Evolutionary conservation across 2,888 invertebrate species (phyloP).

Genomic region (Ornithoptera alexandrae): DNA sequence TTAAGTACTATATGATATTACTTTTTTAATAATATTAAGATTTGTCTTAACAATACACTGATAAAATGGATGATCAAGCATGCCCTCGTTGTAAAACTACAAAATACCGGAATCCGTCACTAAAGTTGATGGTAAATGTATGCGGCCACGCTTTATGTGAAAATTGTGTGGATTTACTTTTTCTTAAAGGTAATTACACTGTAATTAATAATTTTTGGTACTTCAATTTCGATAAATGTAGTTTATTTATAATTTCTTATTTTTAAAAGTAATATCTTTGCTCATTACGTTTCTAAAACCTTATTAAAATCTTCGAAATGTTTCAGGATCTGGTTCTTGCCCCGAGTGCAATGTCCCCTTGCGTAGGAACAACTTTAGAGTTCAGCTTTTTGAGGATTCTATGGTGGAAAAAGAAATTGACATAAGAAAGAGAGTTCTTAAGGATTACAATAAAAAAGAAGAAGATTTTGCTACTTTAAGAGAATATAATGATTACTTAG

Average conservation of each 20-base stretch:
- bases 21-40: neutral
- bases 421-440: conserved; percentile 91
- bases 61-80: conserved; percentile 87
- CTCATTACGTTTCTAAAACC: too few species aligned
- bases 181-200: conserved; percentile 88
- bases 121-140: conserved; percentile 98
- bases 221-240: too few species aligned
- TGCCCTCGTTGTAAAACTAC: conserved; percentile 98
- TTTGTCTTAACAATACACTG: neutral
- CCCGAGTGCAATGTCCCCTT: conserved; percentile 91
- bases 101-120: conserved; percentile 97
- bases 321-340: conserved; percentile 93
- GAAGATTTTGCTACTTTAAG: conserved; percentile 91
- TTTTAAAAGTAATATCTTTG: too few species aligned
- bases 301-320: conserved; percentile 27
- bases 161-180: conserved; percentile 97
- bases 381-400: conserved; percentile 98
- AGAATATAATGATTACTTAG: conserved; percentile 97
- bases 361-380: conserved; percentile 92
- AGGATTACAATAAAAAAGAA: conserved; percentile 96
- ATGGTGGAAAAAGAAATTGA: conserved; percentile 98
- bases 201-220: neutral
- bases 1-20: neutral
- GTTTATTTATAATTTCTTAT: too few species aligned
- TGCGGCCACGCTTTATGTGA: conserved; percentile 99